phyloP scores from a whole-genome alignment of 2,797 vertebrate species.

The Myotis findleyi region DNA sequence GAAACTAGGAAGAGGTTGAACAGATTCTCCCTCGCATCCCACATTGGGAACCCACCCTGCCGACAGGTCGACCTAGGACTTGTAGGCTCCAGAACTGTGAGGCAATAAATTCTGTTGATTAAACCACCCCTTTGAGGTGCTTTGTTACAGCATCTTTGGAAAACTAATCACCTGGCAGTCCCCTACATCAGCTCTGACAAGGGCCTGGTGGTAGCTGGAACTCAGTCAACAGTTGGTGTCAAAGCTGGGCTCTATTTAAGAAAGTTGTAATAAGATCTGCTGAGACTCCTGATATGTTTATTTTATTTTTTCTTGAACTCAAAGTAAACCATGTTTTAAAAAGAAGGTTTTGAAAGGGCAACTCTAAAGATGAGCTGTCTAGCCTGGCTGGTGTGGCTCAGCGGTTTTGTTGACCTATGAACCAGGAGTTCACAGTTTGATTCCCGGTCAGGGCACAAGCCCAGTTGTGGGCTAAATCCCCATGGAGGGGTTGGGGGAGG shows the following conservation, averaged over 20 bases:
- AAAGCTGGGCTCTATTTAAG: neutral
- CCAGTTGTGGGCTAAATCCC: no score
- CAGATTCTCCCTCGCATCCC: neutral
- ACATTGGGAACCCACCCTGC: neutral
- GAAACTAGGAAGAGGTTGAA: neutral
- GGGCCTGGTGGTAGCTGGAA: neutral
- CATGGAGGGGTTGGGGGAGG: no score
- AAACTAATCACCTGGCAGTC: neutral
- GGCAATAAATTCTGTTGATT: neutral
- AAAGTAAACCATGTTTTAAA: constrained; percentile 14
- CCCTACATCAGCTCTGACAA: neutral
- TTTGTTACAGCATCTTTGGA: neutral
- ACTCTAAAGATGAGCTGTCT: neutral
- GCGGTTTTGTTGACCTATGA: no score
- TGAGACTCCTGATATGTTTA: neutral
- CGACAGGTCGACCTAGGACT: neutral
- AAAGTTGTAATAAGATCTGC: neutral
- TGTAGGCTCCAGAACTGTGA: neutral
- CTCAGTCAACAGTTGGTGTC: neutral
- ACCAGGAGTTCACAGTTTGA: no score
- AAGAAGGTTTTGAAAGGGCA: neutral
- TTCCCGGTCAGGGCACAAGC: no score
- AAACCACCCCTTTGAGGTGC: neutral
- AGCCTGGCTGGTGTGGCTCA: no score
- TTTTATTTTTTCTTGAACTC: neutral